Conservation (phyloP, 2,113 vertebrate genomes). For the Balaeniceps rex region DNA sequence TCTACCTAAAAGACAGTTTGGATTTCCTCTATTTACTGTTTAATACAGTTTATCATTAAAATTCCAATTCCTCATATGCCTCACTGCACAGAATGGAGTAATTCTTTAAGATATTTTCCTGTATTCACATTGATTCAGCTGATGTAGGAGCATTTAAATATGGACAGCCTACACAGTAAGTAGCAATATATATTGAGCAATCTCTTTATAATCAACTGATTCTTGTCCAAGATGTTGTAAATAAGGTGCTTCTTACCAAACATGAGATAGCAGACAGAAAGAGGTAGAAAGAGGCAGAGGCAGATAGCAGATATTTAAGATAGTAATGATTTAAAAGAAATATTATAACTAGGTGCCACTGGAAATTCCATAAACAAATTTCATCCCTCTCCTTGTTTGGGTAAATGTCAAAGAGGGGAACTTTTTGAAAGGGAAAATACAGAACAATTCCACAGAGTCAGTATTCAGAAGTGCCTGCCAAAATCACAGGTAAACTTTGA, state of each 20-base stretch:
- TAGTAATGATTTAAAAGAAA: not conserved
- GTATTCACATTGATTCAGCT: not conserved
- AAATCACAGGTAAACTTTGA: not conserved
- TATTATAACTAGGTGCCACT: not conserved
- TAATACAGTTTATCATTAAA: constrained; percentile 1
- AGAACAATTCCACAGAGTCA: not conserved
- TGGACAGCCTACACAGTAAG: not conserved
- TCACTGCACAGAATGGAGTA: not conserved
- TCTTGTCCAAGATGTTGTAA: not conserved
- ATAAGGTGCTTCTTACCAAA: not conserved
- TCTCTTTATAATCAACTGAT: not conserved
- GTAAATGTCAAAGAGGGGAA: not conserved
- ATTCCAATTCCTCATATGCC: not conserved
- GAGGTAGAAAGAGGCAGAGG: not conserved
- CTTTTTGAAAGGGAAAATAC: not conserved
- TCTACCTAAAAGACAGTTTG: not conserved
- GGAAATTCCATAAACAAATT: not conserved
- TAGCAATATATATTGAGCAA: not conserved
- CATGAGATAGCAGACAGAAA: not conserved
- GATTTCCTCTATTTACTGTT: not conserved
- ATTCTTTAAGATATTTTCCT: not conserved
- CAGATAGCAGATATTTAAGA: not conserved
- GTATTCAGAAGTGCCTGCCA: not conserved
- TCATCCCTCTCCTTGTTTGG: not conserved
- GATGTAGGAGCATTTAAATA: not conserved